Evolutionary conservation across 2,888 invertebrate species (phyloP).

Genomic region (Cheilosia variabilis): DNA sequence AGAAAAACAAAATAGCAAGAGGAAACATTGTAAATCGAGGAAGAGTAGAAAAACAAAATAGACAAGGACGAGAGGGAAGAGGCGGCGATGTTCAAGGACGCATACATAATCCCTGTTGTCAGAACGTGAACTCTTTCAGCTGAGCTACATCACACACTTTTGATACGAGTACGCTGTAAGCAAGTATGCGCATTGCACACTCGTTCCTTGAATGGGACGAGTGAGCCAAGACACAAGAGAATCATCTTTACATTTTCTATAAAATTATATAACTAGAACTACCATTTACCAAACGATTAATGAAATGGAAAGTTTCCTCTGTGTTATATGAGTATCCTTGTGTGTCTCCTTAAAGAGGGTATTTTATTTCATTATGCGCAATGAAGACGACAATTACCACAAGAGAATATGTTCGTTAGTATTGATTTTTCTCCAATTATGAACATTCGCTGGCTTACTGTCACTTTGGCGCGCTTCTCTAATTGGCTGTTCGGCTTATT

Average conservation of each 20-base stretch:
- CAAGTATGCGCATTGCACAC: not conserved
- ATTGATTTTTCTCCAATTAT: not conserved
- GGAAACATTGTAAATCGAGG: not conserved
- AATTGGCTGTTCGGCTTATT: conserved; percentile 64
- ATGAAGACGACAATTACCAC: not conserved
- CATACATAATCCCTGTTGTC: not conserved
- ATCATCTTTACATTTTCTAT: conserved; percentile 25
- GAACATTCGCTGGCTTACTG: not conserved
- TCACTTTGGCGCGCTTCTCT: conserved; percentile 33
- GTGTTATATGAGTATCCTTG: not conserved
- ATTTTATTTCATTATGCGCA: not conserved
- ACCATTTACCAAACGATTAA: conserved; percentile 18
- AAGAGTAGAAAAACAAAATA: not conserved
- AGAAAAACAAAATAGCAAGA: not conserved
- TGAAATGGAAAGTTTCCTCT: not conserved
- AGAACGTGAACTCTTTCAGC: not conserved
- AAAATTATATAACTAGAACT: conserved; percentile 15
- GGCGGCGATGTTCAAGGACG: too few species aligned
- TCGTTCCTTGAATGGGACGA: not conserved
- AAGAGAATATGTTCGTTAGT: not conserved
- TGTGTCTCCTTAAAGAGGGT: not conserved
- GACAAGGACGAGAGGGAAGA: not conserved
- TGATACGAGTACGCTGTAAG: not conserved
- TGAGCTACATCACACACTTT: not conserved
- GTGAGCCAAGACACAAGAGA: not conserved